These are phyloP conservation scores for Oreotrochilus melanogaster DNA, from an alignment of 2,113 vertebrate species.

Conservation along the genomic window DNA sequence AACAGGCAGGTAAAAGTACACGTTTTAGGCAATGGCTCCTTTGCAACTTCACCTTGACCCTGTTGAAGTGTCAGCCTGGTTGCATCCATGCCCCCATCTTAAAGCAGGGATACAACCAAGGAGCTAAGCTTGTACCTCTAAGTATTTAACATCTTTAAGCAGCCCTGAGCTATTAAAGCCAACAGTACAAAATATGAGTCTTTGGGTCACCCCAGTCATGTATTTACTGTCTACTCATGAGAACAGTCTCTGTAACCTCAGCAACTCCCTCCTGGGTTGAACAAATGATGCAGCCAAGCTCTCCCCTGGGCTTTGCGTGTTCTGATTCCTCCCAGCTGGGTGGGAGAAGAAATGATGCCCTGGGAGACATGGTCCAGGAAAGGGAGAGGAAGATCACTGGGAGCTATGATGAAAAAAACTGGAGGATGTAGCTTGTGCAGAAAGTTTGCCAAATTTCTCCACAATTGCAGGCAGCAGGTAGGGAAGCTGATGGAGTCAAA, in stretches of 20 bases:
- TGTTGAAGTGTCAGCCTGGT: neutral
- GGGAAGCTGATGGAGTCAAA: neutral
- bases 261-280: neutral
- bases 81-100: rapidly evolving
- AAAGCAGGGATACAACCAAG: neutral
- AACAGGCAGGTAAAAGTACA: neutral
- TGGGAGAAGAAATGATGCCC: neutral
- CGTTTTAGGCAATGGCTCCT: neutral
- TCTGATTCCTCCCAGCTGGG: neutral
- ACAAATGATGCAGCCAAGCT: neutral
- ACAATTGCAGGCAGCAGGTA: conserved; percentile 35
- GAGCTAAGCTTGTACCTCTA: neutral
- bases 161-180: neutral
- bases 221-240: neutral
- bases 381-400: neutral
- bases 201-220: neutral
- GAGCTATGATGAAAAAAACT: neutral
- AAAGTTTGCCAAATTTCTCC: neutral
- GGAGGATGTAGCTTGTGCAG: neutral
- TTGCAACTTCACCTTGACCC: neutral
- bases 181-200: neutral
- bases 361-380: neutral
- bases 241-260: neutral
- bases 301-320: neutral
- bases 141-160: neutral